Base-by-base conservation (phyloP, 2,888 invertebrate genomes). In the Boloria selene region DNA sequence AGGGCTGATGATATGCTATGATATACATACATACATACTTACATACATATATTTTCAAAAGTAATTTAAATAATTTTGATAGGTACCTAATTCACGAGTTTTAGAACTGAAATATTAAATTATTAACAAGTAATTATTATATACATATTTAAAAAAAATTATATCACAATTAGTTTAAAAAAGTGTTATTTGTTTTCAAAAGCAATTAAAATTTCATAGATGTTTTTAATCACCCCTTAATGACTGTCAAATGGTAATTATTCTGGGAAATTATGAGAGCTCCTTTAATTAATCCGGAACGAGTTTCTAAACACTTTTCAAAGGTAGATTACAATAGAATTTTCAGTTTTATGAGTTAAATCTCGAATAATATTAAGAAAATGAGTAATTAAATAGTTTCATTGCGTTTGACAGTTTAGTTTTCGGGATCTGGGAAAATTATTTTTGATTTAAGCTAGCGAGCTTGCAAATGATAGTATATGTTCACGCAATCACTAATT, bases 281-380 rank as follows among this genome's bases (percentile, higher is more conserved):
- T 49, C 62, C 55, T 63, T 55, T 63, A 63, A 55, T 63, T 63
- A 63, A 50, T 42, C 49, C 50, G 50, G 47, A 63, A 55, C 49
- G 55, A 63, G 55, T 14, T 55, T 49, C 13, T 58, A 47, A 58
- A 49, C 31, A 49, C 47, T 58, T 58, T 58, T 17, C 17, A 58
- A 58, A 58, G 47, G 58, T 58, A 47, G 26, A 58, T 52, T 44
- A 47, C 16, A 13, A 49, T 47, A 18, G 31, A 13, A 47, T 47
- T 13, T 49, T 56, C 44, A 44, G n/a, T 14, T 44, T 44, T 22
- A n/a, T n/a, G 22, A n/a, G 44, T 44, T 56, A 22, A 22, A 22
- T 22, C 22, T 44, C 18, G 4, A 44, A n/a, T 44, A 44, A 44
- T 22, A n/a, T 18, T 16, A 22, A 14, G n/a, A 56, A 44, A n/a